phyloP scores from a whole-genome alignment of 2,113 vertebrate genomes.

The Anhinga anhinga region DNA sequence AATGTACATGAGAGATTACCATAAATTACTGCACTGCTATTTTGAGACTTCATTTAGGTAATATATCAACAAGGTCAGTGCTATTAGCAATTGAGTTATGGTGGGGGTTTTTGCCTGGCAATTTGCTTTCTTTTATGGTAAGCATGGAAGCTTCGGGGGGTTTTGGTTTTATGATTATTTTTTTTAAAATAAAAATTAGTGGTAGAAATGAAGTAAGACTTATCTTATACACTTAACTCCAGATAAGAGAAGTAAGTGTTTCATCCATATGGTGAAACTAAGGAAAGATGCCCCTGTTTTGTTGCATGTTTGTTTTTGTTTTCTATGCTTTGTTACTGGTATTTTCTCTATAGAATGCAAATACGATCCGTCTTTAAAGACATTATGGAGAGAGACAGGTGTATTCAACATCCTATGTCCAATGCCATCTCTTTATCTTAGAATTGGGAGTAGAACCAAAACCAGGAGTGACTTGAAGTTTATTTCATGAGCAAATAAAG shows the following conservation, averaged over 20 bases:
- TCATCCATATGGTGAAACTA: not conserved
- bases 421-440: not conserved
- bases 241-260: not conserved
- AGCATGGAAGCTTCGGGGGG: not conserved
- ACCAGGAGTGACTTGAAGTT: not conserved
- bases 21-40: not conserved
- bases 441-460: not conserved
- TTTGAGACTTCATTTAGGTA: conserved; percentile 8
- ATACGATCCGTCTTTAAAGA: not conserved
- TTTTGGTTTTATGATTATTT: not conserved
- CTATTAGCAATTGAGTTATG: not conserved
- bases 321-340: not conserved
- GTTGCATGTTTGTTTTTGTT: not conserved
- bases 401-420: not conserved
- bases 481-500: not conserved
- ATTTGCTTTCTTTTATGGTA: not conserved
- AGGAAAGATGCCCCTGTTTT: not conserved
- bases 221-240: not conserved
- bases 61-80: not conserved
- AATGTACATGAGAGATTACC: not conserved
- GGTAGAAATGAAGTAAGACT: not conserved
- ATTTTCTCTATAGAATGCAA: not conserved
- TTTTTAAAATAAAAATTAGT: not conserved
- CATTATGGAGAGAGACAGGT: not conserved
- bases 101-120: not conserved